Evolutionary conservation across 2,113 vertebrate genomes (phyloP).

Genomic region (Pseudolaguvia tuberculata): DNA sequence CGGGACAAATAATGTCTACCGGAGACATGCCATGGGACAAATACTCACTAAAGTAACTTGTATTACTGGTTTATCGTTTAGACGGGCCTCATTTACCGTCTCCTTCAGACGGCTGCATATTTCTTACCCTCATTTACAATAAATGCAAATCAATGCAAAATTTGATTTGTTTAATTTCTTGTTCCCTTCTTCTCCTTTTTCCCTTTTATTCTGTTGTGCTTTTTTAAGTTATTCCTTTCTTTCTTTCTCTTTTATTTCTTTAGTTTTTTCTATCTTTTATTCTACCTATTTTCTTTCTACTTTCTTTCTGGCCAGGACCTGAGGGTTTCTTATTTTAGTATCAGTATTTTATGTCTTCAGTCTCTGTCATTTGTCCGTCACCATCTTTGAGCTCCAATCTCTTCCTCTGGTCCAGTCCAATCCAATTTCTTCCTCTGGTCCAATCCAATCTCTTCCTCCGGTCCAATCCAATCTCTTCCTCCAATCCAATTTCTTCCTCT

Average conservation of each 20-base stretch:
- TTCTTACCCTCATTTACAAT: not conserved
- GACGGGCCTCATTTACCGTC: not conserved
- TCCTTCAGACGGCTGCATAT: not conserved
- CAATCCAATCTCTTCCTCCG: constrained; percentile 7
- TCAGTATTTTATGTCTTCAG: not conserved
- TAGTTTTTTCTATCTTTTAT: no score
- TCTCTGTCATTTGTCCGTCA: not conserved
- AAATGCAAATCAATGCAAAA: not conserved
- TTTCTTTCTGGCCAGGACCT: not conserved
- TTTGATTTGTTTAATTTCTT: not conserved
- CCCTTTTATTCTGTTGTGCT: not conserved
- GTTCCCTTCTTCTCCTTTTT: not conserved
- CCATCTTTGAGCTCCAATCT: not conserved
- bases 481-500: no score
- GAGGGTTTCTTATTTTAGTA: not conserved
- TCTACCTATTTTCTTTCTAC: no score
- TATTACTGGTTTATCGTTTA: no score
- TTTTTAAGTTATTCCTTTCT: no score
- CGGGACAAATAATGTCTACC: not conserved
- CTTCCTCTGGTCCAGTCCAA: no score
- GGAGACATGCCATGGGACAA: not conserved
- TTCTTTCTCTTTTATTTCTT: no score
- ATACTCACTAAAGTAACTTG: not conserved
- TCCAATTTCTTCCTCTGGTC: constrained; percentile 8
- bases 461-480: constrained; percentile 1